Percentiles rank a stretch among this genome's conserved stretches.
Conservation (phyloP, 2,888 invertebrate genomes). For the Ophion costatus region DNA sequence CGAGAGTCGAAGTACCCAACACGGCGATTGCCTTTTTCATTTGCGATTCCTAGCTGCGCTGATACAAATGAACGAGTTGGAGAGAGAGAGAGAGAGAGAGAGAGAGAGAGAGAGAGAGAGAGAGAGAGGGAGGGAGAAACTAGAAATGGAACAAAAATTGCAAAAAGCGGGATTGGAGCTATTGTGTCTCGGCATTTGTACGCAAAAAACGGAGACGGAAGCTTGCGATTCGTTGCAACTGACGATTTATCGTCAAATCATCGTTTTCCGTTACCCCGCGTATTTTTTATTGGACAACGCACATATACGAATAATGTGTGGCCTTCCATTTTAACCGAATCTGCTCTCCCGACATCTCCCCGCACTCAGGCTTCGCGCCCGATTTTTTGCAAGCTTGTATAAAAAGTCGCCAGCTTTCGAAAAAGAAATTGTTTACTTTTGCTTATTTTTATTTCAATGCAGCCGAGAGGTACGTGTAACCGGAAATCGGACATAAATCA, state of each 20-base stretch:
- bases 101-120: too few species aligned
- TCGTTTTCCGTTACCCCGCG: constrained; percentile 2
- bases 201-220: constrained; percentile 27
- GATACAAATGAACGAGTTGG: too few species aligned
- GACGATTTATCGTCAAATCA: constrained; percentile 54
- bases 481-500: too few species aligned
- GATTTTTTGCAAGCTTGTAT: too few species aligned
- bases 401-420: too few species aligned
- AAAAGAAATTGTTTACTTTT: too few species aligned
- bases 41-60: constrained; percentile 26
- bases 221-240: constrained; percentile 14
- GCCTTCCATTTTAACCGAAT: not conserved
- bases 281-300: not conserved
- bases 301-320: not conserved
- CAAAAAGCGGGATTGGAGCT: constrained; percentile 40
- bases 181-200: constrained; percentile 54
- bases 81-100: too few species aligned
- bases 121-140: constrained; percentile 2
- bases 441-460: too few species aligned
- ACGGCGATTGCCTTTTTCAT: constrained; percentile 61
- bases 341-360: too few species aligned
- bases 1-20: constrained; percentile 26
- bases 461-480: too few species aligned
- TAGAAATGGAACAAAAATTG: constrained; percentile 16
- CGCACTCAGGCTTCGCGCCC: too few species aligned